A percentile compares a stretch with the other conserved stretches of the same genome.
phyloP scores from a whole-genome alignment of 2,888 invertebrate species.

The Leptarthrus brevirostris region DNA sequence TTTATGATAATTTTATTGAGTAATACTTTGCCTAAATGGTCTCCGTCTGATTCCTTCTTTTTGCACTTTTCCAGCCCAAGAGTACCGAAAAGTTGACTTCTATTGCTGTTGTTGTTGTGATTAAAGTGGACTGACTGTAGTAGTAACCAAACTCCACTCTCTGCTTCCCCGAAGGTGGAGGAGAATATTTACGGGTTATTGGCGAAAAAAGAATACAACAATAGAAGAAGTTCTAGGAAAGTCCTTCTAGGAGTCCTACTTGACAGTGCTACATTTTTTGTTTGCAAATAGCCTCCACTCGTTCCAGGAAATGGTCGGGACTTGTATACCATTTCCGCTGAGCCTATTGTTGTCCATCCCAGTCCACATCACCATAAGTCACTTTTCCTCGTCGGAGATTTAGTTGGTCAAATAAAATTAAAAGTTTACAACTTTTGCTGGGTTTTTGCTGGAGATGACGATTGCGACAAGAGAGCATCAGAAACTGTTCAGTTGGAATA shows the following conservation, averaged over 20 bases:
- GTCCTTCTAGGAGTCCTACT: background rate
- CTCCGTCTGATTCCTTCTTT: conserved; percentile 28
- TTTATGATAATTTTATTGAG: conserved; percentile 48
- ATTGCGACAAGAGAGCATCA: conserved; percentile 13
- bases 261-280: conserved; percentile 37
- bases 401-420: conserved; percentile 46
- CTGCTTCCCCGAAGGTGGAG: background rate
- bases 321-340: conserved; percentile 37
- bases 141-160: background rate
- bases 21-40: conserved; percentile 47
- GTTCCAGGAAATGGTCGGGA: conserved; percentile 18
- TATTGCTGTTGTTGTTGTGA: background rate
- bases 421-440: conserved; percentile 43
- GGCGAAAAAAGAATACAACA: conserved; percentile 28
- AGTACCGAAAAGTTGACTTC: conserved; percentile 24
- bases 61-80: conserved; percentile 6
- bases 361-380: no score
- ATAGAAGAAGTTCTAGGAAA: background rate
- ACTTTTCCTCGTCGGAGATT: background rate
- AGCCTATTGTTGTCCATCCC: conserved; percentile 24
- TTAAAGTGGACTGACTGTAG: background rate
- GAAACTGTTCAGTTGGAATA: conserved; percentile 20
- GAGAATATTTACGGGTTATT: conserved; percentile 32
- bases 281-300: conserved; percentile 20
- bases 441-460: background rate